Evolutionary conservation across 2,113 vertebrate genomes (phyloP).

Genomic region (Equus quagga): DNA sequence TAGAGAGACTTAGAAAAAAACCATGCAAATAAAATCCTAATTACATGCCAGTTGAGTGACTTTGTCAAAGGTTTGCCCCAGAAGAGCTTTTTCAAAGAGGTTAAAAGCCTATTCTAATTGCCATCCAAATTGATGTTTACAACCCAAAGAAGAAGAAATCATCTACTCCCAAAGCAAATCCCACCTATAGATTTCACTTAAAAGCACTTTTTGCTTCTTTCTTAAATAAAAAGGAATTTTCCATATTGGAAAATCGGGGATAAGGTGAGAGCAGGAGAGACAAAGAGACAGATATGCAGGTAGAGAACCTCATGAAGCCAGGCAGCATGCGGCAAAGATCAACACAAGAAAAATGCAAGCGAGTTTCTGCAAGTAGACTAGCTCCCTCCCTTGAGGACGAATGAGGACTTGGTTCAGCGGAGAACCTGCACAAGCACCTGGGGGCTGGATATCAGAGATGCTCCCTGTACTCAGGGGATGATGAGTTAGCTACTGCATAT

Average conservation of each 20-base stretch:
- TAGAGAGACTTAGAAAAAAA: neutral
- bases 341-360: neutral
- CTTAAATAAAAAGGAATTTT: neutral
- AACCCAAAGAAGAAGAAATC: neutral
- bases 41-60: neutral
- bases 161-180: neutral
- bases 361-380: neutral
- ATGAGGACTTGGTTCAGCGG: accelerated
- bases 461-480: neutral
- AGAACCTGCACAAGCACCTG: too few relatives aligned
- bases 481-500: neutral
- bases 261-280: neutral
- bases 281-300: neutral
- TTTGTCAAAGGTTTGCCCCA: neutral
- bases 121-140: constrained; percentile 34
- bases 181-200: neutral
- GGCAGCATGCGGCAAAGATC: neutral
- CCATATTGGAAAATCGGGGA: neutral
- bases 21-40: constrained; percentile 49
- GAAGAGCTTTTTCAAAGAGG: constrained; percentile 7
- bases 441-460: neutral
- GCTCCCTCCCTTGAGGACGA: accelerated
- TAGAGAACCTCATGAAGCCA: neutral
- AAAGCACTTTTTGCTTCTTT: neutral
- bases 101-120: neutral